Conservation (phyloP, 2,888 invertebrate genomes). For the Salpingus planirostris region DNA sequence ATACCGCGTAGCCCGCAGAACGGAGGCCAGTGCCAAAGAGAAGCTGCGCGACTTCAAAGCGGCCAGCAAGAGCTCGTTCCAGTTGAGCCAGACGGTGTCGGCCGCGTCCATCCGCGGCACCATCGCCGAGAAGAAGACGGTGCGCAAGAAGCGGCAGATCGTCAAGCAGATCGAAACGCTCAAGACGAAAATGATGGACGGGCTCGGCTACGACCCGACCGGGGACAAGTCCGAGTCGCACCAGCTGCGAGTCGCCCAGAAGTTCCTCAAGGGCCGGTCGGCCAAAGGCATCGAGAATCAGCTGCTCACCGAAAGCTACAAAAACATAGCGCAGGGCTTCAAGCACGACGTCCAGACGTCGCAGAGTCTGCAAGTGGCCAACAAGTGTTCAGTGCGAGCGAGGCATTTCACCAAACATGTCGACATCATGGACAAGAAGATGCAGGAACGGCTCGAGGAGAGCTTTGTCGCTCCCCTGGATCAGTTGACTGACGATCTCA, state of each 20-base stretch:
- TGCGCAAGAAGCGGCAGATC: conserved; percentile 42
- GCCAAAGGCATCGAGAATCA: conserved; percentile 64
- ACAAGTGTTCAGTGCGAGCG: not conserved
- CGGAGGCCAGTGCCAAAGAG: conserved; percentile 60
- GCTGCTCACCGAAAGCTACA: conserved; percentile 50
- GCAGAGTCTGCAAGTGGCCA: conserved; percentile 23
- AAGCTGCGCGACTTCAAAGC: conserved; percentile 54
- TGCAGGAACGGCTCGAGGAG: conserved; percentile 44
- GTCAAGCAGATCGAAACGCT: conserved; percentile 39
- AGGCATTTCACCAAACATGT: conserved; percentile 25
- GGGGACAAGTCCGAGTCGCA: conserved; percentile 31
- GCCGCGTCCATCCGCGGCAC: conserved; percentile 55
- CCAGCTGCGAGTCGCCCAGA: conserved; percentile 45
- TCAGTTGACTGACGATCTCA: conserved; percentile 53
- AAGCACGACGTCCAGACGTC: conserved; percentile 42
- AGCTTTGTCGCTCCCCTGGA: conserved; percentile 51
- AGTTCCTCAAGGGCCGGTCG: conserved; percentile 61
- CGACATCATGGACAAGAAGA: conserved; percentile 40
- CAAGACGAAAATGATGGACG: conserved; percentile 42
- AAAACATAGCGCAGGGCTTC: conserved; percentile 44
- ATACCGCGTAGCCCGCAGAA: conserved; percentile 54
- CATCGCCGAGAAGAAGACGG: conserved; percentile 52
- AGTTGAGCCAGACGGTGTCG: conserved; percentile 53
- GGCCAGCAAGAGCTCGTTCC: conserved; percentile 52
- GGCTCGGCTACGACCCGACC: conserved; percentile 42